Evolutionary conservation across 1,140 invertebrate species (phyloP), one percentile per base, ranked within the genome.

Genomic region (Drosophila lowei): DNA sequence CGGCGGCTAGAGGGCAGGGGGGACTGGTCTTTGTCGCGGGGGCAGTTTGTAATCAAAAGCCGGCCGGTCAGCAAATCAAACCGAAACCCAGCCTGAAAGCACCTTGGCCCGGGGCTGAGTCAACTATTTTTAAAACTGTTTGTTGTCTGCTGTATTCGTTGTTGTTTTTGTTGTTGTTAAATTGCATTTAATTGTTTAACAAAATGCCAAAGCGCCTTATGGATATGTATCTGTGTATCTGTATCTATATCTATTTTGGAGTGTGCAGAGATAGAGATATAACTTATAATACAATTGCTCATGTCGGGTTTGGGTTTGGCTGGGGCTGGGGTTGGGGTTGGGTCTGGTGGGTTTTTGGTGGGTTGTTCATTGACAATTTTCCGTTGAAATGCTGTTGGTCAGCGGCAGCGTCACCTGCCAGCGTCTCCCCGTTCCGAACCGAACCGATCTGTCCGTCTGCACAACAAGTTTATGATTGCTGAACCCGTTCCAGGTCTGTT

Each of bases 151-250:
- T 25, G 3, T 25, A 5, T 4, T 5, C 5, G 11, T 73, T 66
- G 30, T 9, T 43, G 34, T 53, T 43, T 16, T 15, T 46, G 43
- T 54, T 53, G n/a, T 46, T 43, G 44, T 70, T 57, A 88, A 86
- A 86, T 79, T 88, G 83, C 83, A 88, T 83, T 88, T 88, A 88
- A 88, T 88, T 88, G 84, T 88, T 88, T 50, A 83, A 77, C 79
- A 83, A 89, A 86, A 86, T 86, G 81, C 64, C 73, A 64, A 50
- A 55, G 68, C 79, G 53, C 70, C 57, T 77, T 85, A 67, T 65
- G 54, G 28, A 64, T 46, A 68, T 34, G 53, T 41, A 43, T 54
- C 44, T 66, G 9, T 55, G 18, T 11, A 25, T 48, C 46, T 42
- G 53, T 63, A 48, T 46, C 47, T 55, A 43, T 61, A 47, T 13